Base-by-base conservation (phyloP, 2,888 invertebrate genomes). In the Argyresthia albistria region DNA sequence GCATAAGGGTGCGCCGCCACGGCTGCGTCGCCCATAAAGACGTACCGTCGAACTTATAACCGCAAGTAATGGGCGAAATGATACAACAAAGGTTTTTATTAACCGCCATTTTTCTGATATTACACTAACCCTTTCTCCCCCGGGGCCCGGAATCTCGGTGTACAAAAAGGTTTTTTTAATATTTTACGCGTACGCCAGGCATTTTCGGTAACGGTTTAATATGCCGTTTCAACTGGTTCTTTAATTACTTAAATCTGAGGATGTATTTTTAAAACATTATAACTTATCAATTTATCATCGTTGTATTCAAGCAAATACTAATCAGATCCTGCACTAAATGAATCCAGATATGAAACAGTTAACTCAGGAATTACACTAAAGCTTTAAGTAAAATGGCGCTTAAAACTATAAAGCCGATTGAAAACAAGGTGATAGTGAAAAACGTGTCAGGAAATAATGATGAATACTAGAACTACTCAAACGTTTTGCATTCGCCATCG, bases 51-150 rank as follows among this genome's bases (percentile, higher is more conserved):
- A 78, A 79, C 82, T 81, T 78, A 77, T 76, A 74, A 71, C 67
- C 67, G 76, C 80, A 82, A 84, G 82, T 84, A 82, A 83, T 82
- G 76, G 71, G 76, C 72, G 72, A 60, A 77, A 80, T 79, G 78
- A 78, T 81, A 80, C 76, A 78, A 73, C 70, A 67, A 64, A 63
- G 35, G 25, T 12, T 47, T 16, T 35, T 35, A 47, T 35, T 47
- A 35, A 35, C 35, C 47, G 47, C 47, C 25, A 25, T 47, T 47
- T 35, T 47, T 35, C 35, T 14, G 9, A n/a, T n/a, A 35, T 47
- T 8, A n/a, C 47, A 39, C 35, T 1, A 43, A 50, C 42, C 50
- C 50, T 43, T 50, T 16, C 35, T 11, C 15, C 12, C 14, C 9
- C n/a, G 15, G 3, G n/a, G n/a, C n/a, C 39, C 39, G 39, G 46